These are phyloP conservation scores for Sycophila texana DNA, from an alignment of 2,888 invertebrate genomes.

Conservation along the genomic window DNA sequence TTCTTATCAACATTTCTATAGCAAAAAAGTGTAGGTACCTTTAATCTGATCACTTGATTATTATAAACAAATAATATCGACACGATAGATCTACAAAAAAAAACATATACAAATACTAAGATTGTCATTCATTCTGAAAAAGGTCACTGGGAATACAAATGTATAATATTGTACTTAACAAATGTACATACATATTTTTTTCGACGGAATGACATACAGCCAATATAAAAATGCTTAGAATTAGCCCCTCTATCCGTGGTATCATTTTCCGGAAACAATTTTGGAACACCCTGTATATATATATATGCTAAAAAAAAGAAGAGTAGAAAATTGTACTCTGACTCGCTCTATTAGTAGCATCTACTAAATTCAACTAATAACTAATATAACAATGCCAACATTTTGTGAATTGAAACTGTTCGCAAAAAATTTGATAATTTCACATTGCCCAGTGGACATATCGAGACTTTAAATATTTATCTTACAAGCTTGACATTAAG, in stretches of 20 bases:
- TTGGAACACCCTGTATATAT: no score
- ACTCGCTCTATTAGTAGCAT: background rate
- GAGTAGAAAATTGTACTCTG: conserved; percentile 40
- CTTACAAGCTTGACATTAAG: conserved; percentile 46
- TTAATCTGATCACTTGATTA: conserved; percentile 20
- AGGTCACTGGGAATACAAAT: conserved; percentile 36
- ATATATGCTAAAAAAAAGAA: conserved; percentile 20
- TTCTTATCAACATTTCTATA: conserved; percentile 19
- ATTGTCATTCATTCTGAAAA: conserved; percentile 49
- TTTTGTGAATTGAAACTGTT: conserved; percentile 16
- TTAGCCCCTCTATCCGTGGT: no score
- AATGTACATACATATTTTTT: conserved; percentile 31
- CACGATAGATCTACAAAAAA: conserved; percentile 33
- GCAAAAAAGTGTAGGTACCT: conserved; percentile 17
- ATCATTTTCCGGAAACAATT: no score
- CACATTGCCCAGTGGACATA: conserved; percentile 1
- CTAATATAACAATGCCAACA: conserved; percentile 33
- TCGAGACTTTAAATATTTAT: conserved; percentile 15
- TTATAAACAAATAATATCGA: conserved; percentile 27
- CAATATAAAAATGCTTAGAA: conserved; percentile 4
- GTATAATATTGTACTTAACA: conserved; percentile 19
- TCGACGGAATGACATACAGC: conserved; percentile 40
- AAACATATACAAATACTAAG: conserved; percentile 41
- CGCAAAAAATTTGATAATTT: conserved; percentile 17
- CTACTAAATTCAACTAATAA: conserved; percentile 18